Base-by-base conservation (phyloP, 2,888 invertebrate species). In the Philereme vetulata region DNA sequence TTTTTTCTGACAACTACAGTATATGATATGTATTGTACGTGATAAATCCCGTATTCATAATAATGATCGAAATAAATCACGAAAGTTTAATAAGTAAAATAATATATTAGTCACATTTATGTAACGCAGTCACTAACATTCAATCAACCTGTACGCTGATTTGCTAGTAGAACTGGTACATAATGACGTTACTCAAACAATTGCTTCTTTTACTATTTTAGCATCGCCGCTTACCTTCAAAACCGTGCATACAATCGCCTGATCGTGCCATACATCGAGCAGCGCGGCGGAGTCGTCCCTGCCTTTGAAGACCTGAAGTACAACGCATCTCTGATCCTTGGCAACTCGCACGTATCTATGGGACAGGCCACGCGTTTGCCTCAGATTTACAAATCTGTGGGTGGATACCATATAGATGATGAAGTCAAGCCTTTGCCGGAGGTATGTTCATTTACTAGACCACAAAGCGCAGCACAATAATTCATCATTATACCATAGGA, bases 371-470 rank as follows among this genome's bases (percentile, higher is more conserved):
- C 69, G 0, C 68, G 72, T 3, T 43, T 87, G 5, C 88, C 88
- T 0, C 84, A 80, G 50, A 83, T 68, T 47, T 86, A 82, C 56
- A 83, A 79, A 53, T 55, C 74, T 4, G 67, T 88, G 35, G 85
- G 79, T 38, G 88, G 88, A 6, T 87, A 84, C 50, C 86, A 89
- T 51, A 82, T 89, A 33, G 72, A 82, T 4, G 69, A 76, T 2
- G 58, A 75, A 1, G 54, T 78, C 0, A 70, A 78, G 38, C 82
- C 87, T 3, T 71, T 88, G 53, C 81, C 88, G 7, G 62, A 76
- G 65, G 85, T 85, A 65, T 45, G 44, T 42, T n/a, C 5, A 42
- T 42, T 42, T 42, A n/a, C 9, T 9, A n/a, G 43, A 35, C 35
- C 7, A 1, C 4, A 5, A 35, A 5, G 3, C 35, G 35, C 0